Conservation (phyloP, 2,888 invertebrate genomes). For the Eupithecia pulchellata region DNA sequence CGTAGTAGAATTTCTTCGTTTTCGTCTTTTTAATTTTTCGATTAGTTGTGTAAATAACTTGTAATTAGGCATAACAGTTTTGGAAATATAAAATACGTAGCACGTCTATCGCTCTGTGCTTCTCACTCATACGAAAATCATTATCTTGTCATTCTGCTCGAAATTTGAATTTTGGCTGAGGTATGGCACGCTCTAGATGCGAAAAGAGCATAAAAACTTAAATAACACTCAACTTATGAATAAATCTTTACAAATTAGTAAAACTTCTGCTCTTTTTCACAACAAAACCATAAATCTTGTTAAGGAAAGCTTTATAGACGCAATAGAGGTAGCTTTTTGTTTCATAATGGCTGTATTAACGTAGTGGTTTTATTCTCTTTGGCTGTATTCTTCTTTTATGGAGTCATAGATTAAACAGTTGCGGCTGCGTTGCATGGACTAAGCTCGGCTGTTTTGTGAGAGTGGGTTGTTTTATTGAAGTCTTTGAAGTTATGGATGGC, state of each 20-base stretch:
- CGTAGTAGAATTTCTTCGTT: no score
- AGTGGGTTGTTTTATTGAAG: no score
- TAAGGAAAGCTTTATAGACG: conserved; percentile 32
- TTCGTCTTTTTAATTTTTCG: no score
- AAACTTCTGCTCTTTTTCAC: neutral
- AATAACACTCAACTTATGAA: conserved; percentile 2
- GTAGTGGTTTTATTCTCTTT: no score
- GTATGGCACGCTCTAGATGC: neutral
- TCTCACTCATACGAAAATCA: no score
- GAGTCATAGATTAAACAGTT: conserved; percentile 12
- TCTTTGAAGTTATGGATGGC: conserved; percentile 21
- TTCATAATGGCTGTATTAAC: conserved; percentile 37
- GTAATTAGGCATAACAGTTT: no score
- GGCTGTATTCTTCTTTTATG: conserved; percentile 30
- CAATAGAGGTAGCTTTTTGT: conserved; percentile 40
- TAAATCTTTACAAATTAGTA: conserved; percentile 1
- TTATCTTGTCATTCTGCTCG: no score
- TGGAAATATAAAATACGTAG: no score
- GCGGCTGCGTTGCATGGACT: conserved; percentile 25
- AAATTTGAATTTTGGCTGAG: no score
- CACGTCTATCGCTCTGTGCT: no score
- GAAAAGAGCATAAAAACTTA: neutral
- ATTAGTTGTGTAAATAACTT: no score
- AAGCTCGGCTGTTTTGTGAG: conserved; percentile 17
- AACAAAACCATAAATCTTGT: conserved; percentile 28